Percentiles rank a stretch among this genome's conserved stretches.
These are phyloP conservation scores for Otus sunia DNA, from an alignment of 2,113 vertebrate genomes.

Conservation along the genomic window DNA sequence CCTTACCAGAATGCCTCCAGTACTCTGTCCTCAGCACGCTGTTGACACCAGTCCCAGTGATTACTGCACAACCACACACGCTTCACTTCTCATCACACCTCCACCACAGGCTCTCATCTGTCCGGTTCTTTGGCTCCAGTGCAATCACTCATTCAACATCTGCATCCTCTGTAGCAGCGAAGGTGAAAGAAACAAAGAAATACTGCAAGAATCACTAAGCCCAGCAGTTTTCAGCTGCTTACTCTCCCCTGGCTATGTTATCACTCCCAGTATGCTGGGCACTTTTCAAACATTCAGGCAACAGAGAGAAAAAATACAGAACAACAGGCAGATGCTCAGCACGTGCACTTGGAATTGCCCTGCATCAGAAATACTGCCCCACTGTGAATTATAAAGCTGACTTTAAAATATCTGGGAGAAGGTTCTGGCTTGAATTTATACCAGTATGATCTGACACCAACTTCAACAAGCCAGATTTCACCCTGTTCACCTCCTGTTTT, in stretches of 20 bases:
- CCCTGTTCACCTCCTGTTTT: neutral
- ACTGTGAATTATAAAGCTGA: neutral
- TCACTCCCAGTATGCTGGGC: fast-evolving
- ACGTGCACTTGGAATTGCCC: neutral
- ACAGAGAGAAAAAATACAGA: neutral
- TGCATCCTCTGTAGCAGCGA: neutral
- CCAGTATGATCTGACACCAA: fast-evolving
- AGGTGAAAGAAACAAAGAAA: neutral
- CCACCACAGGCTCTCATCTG: neutral
- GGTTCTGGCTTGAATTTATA: neutral
- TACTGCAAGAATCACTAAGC: neutral
- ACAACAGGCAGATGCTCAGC: neutral
- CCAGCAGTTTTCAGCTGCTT: neutral
- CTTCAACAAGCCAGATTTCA: neutral
- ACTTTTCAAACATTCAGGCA: neutral
- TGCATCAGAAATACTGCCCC: neutral
- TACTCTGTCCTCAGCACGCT: fast-evolving
- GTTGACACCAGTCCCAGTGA: neutral
- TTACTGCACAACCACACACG: neutral
- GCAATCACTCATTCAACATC: neutral
- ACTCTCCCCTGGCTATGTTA: neutral
- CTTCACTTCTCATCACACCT: neutral
- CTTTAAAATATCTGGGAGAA: neutral
- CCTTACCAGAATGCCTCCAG: neutral
- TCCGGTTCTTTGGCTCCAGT: neutral